phyloP scores from a whole-genome alignment of 2,113 vertebrate species.

The Antechinus stuartii region DNA sequence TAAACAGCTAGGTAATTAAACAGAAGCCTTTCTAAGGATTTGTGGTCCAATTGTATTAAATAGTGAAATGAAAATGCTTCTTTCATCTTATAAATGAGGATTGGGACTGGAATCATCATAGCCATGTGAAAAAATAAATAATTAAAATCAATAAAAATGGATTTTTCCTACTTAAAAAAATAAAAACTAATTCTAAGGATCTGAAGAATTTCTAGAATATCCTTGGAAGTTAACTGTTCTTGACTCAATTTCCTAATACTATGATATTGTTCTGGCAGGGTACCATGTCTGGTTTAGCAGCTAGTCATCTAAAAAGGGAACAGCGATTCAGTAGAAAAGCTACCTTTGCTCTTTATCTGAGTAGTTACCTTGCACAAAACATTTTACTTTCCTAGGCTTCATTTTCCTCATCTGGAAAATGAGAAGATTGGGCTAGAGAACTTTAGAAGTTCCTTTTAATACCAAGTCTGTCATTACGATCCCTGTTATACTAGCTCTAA shows the following conservation, averaged over 20 bases:
- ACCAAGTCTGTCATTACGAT: neutral
- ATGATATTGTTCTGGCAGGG: constrained; percentile 45
- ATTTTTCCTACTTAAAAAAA: constrained; percentile 51
- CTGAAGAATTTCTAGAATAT: constrained; percentile 36
- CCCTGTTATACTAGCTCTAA: neutral
- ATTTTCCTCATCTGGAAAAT: neutral
- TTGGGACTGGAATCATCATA: neutral
- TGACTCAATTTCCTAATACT: neutral
- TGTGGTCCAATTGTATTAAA: neutral
- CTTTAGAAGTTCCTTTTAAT: neutral
- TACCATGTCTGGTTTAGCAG: constrained; percentile 35
- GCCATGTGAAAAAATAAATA: constrained; percentile 36
- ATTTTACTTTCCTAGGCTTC: neutral
- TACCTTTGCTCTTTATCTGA: neutral
- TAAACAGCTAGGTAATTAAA: constrained; percentile 42
- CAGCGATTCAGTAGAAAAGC: neutral
- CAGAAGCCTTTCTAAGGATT: constrained; percentile 37
- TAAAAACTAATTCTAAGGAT: neutral
- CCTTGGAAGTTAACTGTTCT: constrained; percentile 53
- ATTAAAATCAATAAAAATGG: constrained; percentile 29
- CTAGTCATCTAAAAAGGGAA: neutral
- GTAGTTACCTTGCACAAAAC: neutral
- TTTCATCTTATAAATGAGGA: constrained; percentile 32
- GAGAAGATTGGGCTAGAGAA: neutral
- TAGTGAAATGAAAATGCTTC: constrained; percentile 42